phyloP scores from a whole-genome alignment of 2,113 vertebrate species.

The Rhipidura dahli region DNA sequence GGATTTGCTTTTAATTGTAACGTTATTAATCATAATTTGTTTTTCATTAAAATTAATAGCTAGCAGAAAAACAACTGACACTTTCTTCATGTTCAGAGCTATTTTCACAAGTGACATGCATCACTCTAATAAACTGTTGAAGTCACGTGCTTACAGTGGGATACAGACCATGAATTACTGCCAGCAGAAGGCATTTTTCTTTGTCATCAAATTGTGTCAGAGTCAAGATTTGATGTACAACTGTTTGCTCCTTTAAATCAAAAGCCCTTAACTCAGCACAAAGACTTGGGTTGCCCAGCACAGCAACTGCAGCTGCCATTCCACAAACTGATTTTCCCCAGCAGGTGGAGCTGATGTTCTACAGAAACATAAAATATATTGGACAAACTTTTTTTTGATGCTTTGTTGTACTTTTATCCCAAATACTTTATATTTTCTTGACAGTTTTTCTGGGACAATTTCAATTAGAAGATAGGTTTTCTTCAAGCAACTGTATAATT shows the following conservation, averaged over 20 bases:
- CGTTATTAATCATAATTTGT: neutral
- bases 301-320: neutral
- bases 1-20: neutral
- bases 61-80: neutral
- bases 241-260: neutral
- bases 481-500: neutral
- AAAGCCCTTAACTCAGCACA: neutral
- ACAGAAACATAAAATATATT: neutral
- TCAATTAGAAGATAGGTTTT: neutral
- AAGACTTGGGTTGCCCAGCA: neutral
- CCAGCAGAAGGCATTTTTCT: neutral
- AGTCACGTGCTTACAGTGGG: neutral
- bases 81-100: neutral
- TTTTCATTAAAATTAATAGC: neutral
- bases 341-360: slow-evolving; percentile 62
- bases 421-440: neutral
- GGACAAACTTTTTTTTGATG: neutral
- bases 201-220: neutral
- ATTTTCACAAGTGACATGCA: neutral
- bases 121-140: neutral
- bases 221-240: neutral
- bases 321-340: neutral
- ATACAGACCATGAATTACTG: neutral
- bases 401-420: neutral
- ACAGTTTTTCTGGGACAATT: neutral